phyloP scores from a whole-genome alignment of 2,888 invertebrate genomes.

The Metacarcinus magister region DNA sequence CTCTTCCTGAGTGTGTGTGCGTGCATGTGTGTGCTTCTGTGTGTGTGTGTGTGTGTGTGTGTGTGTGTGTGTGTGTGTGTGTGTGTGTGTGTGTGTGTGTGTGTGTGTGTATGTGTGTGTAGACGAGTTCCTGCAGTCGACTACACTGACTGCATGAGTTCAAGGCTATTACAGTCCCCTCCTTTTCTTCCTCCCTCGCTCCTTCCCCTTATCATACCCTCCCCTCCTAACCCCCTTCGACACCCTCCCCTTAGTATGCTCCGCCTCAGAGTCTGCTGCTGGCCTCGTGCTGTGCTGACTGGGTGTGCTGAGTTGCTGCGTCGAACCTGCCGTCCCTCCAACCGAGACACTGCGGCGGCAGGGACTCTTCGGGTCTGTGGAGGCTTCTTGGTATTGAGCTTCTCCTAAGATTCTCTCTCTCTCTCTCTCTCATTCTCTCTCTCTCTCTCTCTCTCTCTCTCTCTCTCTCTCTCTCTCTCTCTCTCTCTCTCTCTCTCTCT shows the following conservation, averaged over 20 bases:
- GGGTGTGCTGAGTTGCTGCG: slow-evolving; percentile 20
- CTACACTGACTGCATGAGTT: background rate
- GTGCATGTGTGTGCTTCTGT: background rate
- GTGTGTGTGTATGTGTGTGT: background rate
- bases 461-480: background rate
- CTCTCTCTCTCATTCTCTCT: slow-evolving; percentile 53
- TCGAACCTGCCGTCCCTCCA: background rate
- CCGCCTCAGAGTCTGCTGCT: background rate
- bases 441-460: slow-evolving; percentile 54
- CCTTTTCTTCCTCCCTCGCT: background rate
- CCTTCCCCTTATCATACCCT: background rate
- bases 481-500: background rate
- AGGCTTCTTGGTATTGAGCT: slow-evolving; percentile 26
- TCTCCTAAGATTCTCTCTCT: slow-evolving; percentile 13
- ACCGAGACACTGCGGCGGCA: slow-evolving; percentile 32
- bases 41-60: background rate
- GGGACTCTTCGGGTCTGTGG: background rate
- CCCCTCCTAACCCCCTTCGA: background rate
- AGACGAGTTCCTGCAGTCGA: background rate
- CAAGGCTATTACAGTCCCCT: slow-evolving; percentile 13
- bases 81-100: slow-evolving; percentile 2
- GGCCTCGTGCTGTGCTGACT: slow-evolving; percentile 31
- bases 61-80: slow-evolving; percentile 32
- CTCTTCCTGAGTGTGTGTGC: background rate
- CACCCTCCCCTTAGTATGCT: background rate